phyloP scores from a whole-genome alignment of 2,113 vertebrate genomes.

The Anhinga rufa region DNA sequence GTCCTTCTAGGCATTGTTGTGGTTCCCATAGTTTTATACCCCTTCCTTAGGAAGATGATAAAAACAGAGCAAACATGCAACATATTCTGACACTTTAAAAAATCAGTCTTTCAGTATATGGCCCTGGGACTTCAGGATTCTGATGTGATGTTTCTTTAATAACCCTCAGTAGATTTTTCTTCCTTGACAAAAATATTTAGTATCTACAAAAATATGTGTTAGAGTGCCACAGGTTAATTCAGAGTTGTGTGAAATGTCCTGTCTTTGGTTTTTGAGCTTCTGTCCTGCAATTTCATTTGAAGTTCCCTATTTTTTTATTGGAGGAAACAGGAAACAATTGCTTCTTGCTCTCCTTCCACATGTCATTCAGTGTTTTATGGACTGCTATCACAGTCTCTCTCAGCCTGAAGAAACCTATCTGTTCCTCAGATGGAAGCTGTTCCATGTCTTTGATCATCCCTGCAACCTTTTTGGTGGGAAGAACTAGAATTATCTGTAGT shows the following conservation, averaged over 20 bases:
- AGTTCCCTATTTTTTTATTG: not conserved
- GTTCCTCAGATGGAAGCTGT: not conserved
- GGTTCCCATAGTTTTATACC: not conserved
- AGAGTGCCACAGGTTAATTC: not conserved
- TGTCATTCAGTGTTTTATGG: not conserved
- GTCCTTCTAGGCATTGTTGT: not conserved
- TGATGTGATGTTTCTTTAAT: not conserved
- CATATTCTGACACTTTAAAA: not conserved
- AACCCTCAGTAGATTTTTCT: not conserved
- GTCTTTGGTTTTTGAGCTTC: not conserved
- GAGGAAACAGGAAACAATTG: not conserved
- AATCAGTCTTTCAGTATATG: not conserved
- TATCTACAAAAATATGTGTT: not conserved
- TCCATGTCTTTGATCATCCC: not conserved
- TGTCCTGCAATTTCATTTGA: not conserved
- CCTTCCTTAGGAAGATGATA: not conserved
- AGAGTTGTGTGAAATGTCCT: not conserved
- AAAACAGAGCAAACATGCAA: not conserved
- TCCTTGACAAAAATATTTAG: not conserved
- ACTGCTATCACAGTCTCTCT: not conserved
- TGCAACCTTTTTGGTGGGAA: not conserved
- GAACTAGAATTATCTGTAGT: not conserved
- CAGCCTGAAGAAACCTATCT: not conserved
- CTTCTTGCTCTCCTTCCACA: not conserved
- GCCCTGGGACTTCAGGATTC: not conserved